A percentile compares a stretch with the other conserved stretches of the same genome.
Conservation (phyloP, 2,113 vertebrate species). For the Vanacampus margaritifer region DNA sequence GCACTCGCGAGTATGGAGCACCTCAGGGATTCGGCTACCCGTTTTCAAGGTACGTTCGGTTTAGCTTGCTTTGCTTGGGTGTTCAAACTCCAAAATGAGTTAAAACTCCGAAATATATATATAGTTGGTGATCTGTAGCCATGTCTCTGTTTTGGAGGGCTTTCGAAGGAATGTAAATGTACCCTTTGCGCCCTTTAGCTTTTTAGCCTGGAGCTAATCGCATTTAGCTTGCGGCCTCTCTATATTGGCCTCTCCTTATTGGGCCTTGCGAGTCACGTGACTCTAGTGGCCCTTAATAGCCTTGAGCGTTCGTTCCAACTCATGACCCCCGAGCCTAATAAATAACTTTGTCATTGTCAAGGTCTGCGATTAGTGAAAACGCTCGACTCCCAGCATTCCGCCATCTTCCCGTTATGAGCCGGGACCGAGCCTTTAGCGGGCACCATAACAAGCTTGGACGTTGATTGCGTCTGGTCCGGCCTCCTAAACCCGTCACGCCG, state of each 20-base stretch:
- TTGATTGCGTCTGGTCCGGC: conserved; percentile 52
- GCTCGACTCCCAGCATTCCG: conserved; percentile 37
- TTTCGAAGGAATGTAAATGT: neutral
- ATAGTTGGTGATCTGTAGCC: neutral
- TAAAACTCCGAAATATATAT: too few relatives aligned
- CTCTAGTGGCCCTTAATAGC: neutral
- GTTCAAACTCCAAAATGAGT: too few relatives aligned
- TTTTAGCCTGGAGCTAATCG: conserved; percentile 39
- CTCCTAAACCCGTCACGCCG: conserved; percentile 37
- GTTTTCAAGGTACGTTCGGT: too few relatives aligned
- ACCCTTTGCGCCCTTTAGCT: neutral
- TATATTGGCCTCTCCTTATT: neutral
- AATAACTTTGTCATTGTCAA: conserved; percentile 58
- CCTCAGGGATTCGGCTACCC: too few relatives aligned
- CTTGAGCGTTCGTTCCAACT: neutral
- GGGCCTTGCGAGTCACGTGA: neutral
- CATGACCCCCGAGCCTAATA: conserved; percentile 26
- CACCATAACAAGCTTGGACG: conserved; percentile 56
- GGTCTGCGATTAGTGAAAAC: conserved; percentile 57
- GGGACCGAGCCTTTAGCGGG: conserved; percentile 45
- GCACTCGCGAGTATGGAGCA: too few relatives aligned
- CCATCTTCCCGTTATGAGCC: conserved; percentile 42
- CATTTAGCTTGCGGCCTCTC: conserved; percentile 1
- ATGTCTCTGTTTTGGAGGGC: neutral
- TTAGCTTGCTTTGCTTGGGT: too few relatives aligned